A percentile compares a stretch with the other conserved stretches of the same genome.
These are phyloP conservation scores for Notocelia uddmanniana DNA, from an alignment of 2,888 invertebrate species.

Conservation along the genomic window DNA sequence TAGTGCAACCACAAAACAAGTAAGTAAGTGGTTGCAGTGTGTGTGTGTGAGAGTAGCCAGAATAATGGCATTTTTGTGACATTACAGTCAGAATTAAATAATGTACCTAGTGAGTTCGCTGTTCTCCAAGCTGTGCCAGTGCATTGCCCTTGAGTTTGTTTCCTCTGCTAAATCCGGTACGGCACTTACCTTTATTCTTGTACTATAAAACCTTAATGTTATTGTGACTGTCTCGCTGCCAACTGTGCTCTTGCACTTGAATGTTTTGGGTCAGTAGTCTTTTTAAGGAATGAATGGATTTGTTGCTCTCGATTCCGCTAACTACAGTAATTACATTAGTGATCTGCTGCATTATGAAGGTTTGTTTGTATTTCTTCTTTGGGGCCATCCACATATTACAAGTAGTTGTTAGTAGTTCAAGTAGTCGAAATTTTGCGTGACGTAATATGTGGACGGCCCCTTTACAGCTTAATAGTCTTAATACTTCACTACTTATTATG, in stretches of 20 bases:
- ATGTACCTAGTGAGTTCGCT: conserved; percentile 20
- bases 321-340: neutral
- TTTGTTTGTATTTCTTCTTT: neutral
- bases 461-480: no score
- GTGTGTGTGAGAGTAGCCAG: no score
- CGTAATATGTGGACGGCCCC: no score
- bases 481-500: no score
- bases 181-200: conserved; percentile 35
- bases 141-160: conserved; percentile 66
- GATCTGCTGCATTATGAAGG: neutral
- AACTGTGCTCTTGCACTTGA: conserved; percentile 39
- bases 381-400: no score
- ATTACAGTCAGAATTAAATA: neutral
- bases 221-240: conserved; percentile 29
- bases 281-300: conserved; percentile 10
- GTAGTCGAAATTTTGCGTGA: no score
- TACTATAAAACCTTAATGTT: conserved; percentile 37
- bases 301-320: neutral
- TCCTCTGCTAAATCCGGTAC: conserved; percentile 56
- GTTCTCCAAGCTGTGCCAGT: conserved; percentile 47
- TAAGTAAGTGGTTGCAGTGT: no score
- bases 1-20: no score
- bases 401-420: no score
- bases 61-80: neutral
- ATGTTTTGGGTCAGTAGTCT: conserved; percentile 25